Base-by-base conservation (phyloP, 2,797 vertebrate genomes). In the Chiroxiphia lanceolata region DNA sequence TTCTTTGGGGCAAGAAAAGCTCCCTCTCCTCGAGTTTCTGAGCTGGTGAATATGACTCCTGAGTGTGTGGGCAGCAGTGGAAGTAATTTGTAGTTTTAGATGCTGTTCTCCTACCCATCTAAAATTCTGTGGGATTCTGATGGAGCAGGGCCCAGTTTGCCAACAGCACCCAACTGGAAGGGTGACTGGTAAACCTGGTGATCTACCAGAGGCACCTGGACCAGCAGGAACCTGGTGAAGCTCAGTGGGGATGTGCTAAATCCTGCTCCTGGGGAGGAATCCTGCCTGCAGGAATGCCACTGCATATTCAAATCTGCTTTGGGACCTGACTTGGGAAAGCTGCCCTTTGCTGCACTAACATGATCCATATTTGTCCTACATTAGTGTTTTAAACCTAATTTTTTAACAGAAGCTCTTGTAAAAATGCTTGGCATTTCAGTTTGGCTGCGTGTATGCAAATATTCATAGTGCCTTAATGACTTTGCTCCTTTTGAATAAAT, bases 1-100 rank as follows among this genome's bases (percentile, higher is more conserved):
- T 34, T 71, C 50, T 95, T 72, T 89, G 94, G 92, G 93, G 60
- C 90, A 95, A 44, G 87, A 67, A 83, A 93, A 83, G 27, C 85
- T 91, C 27, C 2, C 5, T 83, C 27, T 80, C 5, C 60, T 91
- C 8, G 6, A 10, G 50, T 47, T 82, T 53, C 54, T 36, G 79
- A 63, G 83, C 26, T 47, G 83, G 47, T 50, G 44, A 72, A 45
- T 57, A 11, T 42, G 45, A 42, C 29, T 71, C 0, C 1, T 4
- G 63, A 40, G 40, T 16, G 75, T 18, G 71, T 87, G 45, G 87
- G 91, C 84, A 95, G 87, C 42, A 61, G 2, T 42, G 71, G 51
- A 85, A 83, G 47, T 34, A 53, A 61, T 82, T 76, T 57, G 89
- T 31, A 65, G 27, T 82, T 72, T 42, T 34, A 31, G 18, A 1